Percentiles rank a stretch among this genome's conserved stretches.
These are phyloP conservation scores for Atta colombica DNA, from an alignment of 1,140 invertebrate species.

Conservation along the genomic window DNA sequence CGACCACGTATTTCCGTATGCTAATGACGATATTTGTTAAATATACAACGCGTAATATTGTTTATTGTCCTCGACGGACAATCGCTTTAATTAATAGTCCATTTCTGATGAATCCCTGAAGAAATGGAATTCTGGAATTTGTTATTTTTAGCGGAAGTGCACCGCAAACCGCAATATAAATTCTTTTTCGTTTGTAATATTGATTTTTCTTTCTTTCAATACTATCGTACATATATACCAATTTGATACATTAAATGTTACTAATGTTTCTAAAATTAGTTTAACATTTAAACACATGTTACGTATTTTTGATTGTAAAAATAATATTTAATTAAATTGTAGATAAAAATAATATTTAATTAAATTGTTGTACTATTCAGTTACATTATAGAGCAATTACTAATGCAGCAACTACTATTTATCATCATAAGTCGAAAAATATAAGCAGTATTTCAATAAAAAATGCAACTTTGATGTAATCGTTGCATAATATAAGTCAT, in stretches of 20 bases:
- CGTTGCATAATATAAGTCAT: background rate
- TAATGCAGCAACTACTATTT: too few species aligned
- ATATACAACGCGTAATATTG: background rate
- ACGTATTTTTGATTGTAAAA: background rate
- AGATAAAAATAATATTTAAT: background rate
- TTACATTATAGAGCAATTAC: background rate
- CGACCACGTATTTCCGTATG: conserved; percentile 19
- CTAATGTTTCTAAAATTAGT: conserved; percentile 1
- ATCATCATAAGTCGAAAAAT: background rate
- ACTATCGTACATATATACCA: background rate
- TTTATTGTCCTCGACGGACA: background rate
- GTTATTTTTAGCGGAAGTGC: conserved; percentile 15
- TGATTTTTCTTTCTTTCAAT: background rate
- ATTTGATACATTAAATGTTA: background rate
- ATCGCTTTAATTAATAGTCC: conserved; percentile 23
- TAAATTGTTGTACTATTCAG: background rate
- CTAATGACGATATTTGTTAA: conserved; percentile 38
- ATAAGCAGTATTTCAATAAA: background rate
- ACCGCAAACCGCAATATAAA: background rate
- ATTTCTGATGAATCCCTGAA: conserved; percentile 33
- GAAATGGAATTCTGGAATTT: background rate
- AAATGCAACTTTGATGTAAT: background rate
- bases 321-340: background rate
- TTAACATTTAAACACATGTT: background rate
- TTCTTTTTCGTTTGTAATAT: background rate